These are phyloP conservation scores for Hipparchia semele DNA, from an alignment of 2,888 invertebrate genomes.

Conservation along the genomic window DNA sequence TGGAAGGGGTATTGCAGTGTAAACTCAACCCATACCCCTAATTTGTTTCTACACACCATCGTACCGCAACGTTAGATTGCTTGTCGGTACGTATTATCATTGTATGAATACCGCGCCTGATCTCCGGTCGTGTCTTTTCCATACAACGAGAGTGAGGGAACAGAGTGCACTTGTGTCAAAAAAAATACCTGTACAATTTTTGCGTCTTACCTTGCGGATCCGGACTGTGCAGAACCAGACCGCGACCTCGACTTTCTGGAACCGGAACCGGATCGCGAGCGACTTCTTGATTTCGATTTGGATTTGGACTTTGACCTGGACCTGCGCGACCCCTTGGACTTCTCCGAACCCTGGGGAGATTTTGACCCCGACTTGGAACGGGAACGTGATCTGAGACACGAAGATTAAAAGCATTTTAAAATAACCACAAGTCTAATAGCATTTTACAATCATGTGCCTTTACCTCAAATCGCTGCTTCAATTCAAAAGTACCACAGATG, in stretches of 20 bases:
- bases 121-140: no score
- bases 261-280: conserved; percentile 67
- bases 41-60: no score
- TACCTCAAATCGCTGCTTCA: no score
- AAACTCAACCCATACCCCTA: no score
- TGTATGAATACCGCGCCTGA: no score
- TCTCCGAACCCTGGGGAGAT: conserved; percentile 63
- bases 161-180: neutral
- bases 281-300: conserved; percentile 59
- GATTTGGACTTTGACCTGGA: conserved; percentile 55
- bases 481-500: no score
- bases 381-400: conserved; percentile 59
- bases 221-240: conserved; percentile 60
- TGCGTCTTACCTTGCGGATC: conserved; percentile 51
- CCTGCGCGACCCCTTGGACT: conserved; percentile 51
- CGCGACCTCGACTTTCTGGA: conserved; percentile 64
- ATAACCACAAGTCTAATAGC: neutral
- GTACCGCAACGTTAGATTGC: no score
- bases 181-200: no score
- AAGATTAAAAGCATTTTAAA: neutral
- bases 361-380: conserved; percentile 75
- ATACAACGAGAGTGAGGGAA: neutral
- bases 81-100: no score
- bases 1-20: no score
- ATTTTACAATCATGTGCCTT: no score